Conservation (phyloP, 2,888 invertebrate genomes). For the Escarpia spicata region DNA sequence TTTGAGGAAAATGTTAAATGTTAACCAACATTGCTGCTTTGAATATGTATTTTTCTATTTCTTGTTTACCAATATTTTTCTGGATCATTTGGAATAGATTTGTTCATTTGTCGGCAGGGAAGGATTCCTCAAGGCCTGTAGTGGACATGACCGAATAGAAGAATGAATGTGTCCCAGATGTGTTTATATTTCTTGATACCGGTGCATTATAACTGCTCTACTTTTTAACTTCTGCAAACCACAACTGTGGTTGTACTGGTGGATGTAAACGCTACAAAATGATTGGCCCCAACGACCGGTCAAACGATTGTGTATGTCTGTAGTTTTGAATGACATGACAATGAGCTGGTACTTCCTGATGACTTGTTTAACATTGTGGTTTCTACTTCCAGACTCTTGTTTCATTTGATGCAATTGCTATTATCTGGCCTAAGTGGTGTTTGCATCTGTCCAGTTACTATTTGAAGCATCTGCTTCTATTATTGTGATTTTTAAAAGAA, state of each 20-base stretch:
- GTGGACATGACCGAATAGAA: too few relatives aligned
- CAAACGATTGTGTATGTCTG: background rate
- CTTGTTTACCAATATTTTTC: background rate
- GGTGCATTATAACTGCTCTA: too few relatives aligned
- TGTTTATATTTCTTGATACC: too few relatives aligned
- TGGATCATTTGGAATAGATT: background rate
- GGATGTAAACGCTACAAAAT: background rate
- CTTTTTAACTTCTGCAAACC: background rate
- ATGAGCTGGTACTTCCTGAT: background rate
- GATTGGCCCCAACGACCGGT: background rate
- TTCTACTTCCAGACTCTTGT: background rate
- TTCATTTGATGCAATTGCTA: background rate
- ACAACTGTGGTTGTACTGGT: background rate
- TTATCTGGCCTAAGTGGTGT: background rate
- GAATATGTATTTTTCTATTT: background rate
- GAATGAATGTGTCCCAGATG: too few relatives aligned
- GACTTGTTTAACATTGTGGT: background rate
- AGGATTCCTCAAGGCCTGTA: too few relatives aligned
- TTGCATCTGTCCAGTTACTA: too few relatives aligned
- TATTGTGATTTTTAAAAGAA: background rate
- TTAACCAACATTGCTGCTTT: too few relatives aligned
- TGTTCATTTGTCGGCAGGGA: background rate
- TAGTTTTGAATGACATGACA: background rate
- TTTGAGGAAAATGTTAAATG: background rate
- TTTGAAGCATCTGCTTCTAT: too few relatives aligned